Base-by-base conservation (phyloP, 2,797 vertebrate genomes). In the Aplochiton taeniatus region DNA sequence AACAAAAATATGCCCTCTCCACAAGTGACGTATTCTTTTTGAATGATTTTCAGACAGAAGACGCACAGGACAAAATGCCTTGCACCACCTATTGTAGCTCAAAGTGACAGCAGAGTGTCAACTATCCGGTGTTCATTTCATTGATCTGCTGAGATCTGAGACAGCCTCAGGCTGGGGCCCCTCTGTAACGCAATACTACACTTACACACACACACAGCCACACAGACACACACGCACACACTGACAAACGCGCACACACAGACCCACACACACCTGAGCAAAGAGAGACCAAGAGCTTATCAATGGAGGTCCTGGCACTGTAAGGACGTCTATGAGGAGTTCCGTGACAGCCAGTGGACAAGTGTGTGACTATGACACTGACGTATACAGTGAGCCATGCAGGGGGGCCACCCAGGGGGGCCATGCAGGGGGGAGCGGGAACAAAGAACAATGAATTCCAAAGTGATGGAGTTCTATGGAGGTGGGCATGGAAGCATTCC, bases 141-240 rank as follows among this genome's bases (percentile, higher is more conserved):
- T 79, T 74, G 77, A 87, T 85, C 79, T 65, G 68, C 47, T 55
- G 52, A 66, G 60, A 83, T 83, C 75, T 71, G 67, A 81, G 72
- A 76, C 77, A 79, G 83, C 85, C 83, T 73, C 73, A 69, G 51
- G 76, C 54, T 68, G 79, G 63, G 75, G 75, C 67, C 71, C 69
- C 68, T 72, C 11, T 0, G 88, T 77, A 87, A 89, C 76, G 71
- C 71, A 80, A 85, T 76, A 82, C 31, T 31, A 6, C 48, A 54
- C 1, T 66, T 6, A 20, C 69, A 64, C 80, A 72, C 58, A 49
- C 56, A 53, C 60, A 57, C 55, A 57, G 11, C 12, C 56, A 58
- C 12, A 44, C 42, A 42, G 4, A 17, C 56, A 17, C 56, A n/a
- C 42, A 46, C 42, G 9, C 57, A 59, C 13, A 48, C 60, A 42